These are phyloP conservation scores for Troglohyphantes excavatus DNA, from an alignment of 2,888 invertebrate genomes.

Conservation along the genomic window DNA sequence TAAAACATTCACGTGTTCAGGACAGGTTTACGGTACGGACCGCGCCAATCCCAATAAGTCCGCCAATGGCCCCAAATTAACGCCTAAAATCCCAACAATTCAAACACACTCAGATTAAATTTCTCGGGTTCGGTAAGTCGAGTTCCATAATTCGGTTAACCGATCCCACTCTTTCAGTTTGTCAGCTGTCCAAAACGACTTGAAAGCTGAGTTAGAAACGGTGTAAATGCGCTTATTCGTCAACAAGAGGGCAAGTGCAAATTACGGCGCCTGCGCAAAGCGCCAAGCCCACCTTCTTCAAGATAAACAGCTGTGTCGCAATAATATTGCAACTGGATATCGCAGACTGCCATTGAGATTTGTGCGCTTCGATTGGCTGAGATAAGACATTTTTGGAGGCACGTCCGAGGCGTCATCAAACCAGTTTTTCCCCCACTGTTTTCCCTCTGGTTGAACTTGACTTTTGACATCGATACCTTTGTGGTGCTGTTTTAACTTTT, in stretches of 20 bases:
- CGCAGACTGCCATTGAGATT: too few relatives aligned
- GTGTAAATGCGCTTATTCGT: not conserved
- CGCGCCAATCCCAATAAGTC: not conserved
- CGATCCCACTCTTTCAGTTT: not conserved
- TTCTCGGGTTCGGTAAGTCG: not conserved
- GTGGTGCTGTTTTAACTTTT: not conserved
- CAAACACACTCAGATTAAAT: not conserved
- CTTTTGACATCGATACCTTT: not conserved
- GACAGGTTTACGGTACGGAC: conserved; percentile 2
- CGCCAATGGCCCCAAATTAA: not conserved
- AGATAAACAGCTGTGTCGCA: conserved; percentile 71
- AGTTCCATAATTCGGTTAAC: not conserved
- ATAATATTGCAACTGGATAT: conserved; percentile 19
- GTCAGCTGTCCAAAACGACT: not conserved
- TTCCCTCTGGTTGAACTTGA: conserved; percentile 25
- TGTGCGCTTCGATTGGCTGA: conserved; percentile 67
- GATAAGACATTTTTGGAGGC: conserved; percentile 54
- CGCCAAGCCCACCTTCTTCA: conserved; percentile 36
- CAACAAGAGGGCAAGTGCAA: not conserved
- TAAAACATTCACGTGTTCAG: conserved; percentile 47
- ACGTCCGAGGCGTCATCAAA: conserved; percentile 58
- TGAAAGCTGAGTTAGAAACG: not conserved
- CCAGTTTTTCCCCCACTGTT: conserved; percentile 23
- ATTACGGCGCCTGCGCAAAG: conserved; percentile 58
- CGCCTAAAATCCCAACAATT: not conserved